These are phyloP conservation scores for Arothron firmamentum DNA, from an alignment of 2,113 vertebrate species.

Conservation along the genomic window DNA sequence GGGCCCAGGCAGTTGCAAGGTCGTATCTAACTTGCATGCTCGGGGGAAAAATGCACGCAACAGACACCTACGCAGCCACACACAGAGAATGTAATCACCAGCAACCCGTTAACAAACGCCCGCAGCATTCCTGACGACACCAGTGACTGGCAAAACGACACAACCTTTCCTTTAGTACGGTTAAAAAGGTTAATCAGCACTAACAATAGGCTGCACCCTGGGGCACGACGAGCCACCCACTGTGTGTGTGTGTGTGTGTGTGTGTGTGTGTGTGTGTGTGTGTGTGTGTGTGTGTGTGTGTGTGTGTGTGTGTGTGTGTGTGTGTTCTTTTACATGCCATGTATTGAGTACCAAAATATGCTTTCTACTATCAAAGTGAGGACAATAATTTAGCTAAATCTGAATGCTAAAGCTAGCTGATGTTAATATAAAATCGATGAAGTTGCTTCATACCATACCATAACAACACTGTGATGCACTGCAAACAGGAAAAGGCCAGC, in stretches of 20 bases:
- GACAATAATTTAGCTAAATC: no score
- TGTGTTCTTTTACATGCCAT: no score
- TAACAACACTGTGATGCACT: no score
- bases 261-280: slow-evolving; percentile 6
- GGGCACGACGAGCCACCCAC: slow-evolving; percentile 35
- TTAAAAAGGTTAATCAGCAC: slow-evolving; percentile 57
- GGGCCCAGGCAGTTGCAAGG: slow-evolving; percentile 15
- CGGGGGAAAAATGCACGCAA: slow-evolving; percentile 8
- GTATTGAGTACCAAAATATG: no score
- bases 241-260: not conserved
- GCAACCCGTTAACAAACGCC: slow-evolving; percentile 27
- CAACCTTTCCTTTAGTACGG: slow-evolving; percentile 37
- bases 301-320: slow-evolving; percentile 7
- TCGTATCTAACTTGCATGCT: slow-evolving; percentile 34
- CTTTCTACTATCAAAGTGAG: no score
- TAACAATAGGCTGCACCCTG: slow-evolving; percentile 33
- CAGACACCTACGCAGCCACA: slow-evolving; percentile 2
- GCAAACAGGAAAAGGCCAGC: no score
- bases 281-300: slow-evolving; percentile 11
- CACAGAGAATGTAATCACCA: slow-evolving; percentile 1
- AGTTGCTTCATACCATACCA: no score
- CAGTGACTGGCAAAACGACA: slow-evolving; percentile 25
- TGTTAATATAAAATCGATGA: no score
- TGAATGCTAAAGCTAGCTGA: no score
- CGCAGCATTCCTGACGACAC: slow-evolving; percentile 20